These are phyloP conservation scores for western clawed frog (Xenopus tropicalis) DNA, from an alignment of 2,113 vertebrate species.

Conservation along the genomic window DNA sequence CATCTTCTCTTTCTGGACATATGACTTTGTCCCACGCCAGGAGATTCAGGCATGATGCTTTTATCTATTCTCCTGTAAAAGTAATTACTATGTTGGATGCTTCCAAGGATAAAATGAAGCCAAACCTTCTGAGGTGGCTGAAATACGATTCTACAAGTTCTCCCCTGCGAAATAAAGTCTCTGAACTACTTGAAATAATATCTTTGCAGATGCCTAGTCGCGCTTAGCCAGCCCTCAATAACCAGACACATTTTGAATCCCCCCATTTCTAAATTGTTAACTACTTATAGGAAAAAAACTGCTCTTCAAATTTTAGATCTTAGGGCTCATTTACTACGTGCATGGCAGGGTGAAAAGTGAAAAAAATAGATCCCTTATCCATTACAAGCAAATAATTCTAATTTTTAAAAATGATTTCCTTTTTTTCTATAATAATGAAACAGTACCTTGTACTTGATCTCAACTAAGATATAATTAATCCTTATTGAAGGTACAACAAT, in stretches of 20 bases:
- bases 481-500: too few relatives aligned
- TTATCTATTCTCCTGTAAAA: slow-evolving; percentile 27
- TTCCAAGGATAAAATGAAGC: not conserved
- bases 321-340: too few relatives aligned
- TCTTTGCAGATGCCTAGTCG: not conserved
- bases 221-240: not conserved
- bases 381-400: too few relatives aligned
- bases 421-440: too few relatives aligned
- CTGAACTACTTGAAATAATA: not conserved
- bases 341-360: too few relatives aligned
- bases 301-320: too few relatives aligned
- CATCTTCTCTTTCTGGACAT: slow-evolving; percentile 9
- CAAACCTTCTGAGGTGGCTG: slow-evolving; percentile 1
- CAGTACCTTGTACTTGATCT: too few relatives aligned
- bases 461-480: too few relatives aligned
- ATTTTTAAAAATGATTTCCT: too few relatives aligned
- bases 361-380: too few relatives aligned
- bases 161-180: not conserved
- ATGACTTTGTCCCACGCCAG: not conserved
- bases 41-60: not conserved
- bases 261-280: too few relatives aligned
- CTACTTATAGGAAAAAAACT: not conserved
- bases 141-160: slow-evolving; percentile 6
- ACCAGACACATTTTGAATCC: not conserved
- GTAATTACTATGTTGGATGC: slow-evolving; percentile 10